Conservation (phyloP, 1,140 invertebrate species). For the Oncopeltus fasciatus region DNA sequence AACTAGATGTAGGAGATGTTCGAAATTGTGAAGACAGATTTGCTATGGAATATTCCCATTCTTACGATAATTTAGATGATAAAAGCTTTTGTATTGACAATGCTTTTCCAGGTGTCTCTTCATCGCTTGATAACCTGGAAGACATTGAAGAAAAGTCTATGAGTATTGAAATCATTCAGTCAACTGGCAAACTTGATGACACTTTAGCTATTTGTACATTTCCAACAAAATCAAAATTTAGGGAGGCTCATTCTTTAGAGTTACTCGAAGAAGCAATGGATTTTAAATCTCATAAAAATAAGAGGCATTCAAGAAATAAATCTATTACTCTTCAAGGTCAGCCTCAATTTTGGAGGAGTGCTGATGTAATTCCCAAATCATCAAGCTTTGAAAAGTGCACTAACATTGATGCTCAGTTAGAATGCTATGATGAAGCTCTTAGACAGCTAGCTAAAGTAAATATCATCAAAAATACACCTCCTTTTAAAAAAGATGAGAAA, state of each 20-base stretch:
- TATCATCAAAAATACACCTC: slow-evolving; percentile 12
- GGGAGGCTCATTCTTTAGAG: slow-evolving; percentile 25
- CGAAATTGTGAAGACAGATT: neutral
- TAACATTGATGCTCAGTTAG: slow-evolving; percentile 25
- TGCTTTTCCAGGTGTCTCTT: slow-evolving; percentile 5
- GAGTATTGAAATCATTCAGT: slow-evolving; percentile 20
- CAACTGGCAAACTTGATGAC: slow-evolving; percentile 19
- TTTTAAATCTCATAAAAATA: slow-evolving; percentile 10
- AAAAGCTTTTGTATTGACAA: slow-evolving; percentile 13
- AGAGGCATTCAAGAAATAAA: slow-evolving; percentile 22
- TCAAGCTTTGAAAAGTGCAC: slow-evolving; percentile 17
- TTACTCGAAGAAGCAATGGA: slow-evolving; percentile 15
- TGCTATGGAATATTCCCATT: slow-evolving; percentile 19
- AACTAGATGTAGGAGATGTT: neutral
- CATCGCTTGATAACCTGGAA: slow-evolving; percentile 16
- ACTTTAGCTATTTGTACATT: slow-evolving; percentile 19
- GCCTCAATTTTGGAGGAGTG: slow-evolving; percentile 23
- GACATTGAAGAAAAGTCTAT: slow-evolving; percentile 15
- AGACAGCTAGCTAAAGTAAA: slow-evolving; percentile 24
- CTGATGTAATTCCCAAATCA: slow-evolving; percentile 16
- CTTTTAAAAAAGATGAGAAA: neutral
- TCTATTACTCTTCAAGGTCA: slow-evolving; percentile 19
- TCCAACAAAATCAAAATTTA: slow-evolving; percentile 19
- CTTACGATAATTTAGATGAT: slow-evolving; percentile 21
- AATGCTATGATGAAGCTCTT: slow-evolving; percentile 27